Conservation (phyloP, 2,888 invertebrate species). For the Rapana venosa region DNA sequence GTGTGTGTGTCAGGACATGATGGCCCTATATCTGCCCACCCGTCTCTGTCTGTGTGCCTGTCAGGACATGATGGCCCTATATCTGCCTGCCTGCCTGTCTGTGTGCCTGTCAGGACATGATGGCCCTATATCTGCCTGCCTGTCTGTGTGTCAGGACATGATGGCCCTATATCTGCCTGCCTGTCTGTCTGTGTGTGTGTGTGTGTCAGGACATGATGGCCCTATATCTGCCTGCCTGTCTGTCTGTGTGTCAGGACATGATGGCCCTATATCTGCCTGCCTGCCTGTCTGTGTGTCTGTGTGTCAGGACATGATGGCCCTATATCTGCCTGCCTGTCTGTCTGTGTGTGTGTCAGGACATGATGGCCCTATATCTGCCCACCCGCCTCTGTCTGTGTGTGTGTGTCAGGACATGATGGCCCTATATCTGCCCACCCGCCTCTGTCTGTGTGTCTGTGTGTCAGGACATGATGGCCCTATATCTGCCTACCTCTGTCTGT, state of each 20-base stretch:
- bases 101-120: too few species aligned
- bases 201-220: neutral
- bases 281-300: conserved; percentile 18
- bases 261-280: neutral
- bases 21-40: neutral
- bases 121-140: too few species aligned
- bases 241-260: neutral
- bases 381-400: neutral
- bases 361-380: neutral
- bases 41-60: neutral
- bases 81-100: too few species aligned
- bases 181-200: conserved; percentile 16
- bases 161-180: neutral
- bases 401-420: neutral
- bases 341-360: neutral
- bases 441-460: neutral
- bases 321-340: neutral
- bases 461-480: neutral
- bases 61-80: neutral
- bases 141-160: too few species aligned
- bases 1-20: neutral
- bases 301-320: neutral
- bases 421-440: too few species aligned
- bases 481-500: neutral
- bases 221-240: neutral